Conservation (phyloP, 2,113 vertebrate genomes). For the Rhinichthys klamathensis region DNA sequence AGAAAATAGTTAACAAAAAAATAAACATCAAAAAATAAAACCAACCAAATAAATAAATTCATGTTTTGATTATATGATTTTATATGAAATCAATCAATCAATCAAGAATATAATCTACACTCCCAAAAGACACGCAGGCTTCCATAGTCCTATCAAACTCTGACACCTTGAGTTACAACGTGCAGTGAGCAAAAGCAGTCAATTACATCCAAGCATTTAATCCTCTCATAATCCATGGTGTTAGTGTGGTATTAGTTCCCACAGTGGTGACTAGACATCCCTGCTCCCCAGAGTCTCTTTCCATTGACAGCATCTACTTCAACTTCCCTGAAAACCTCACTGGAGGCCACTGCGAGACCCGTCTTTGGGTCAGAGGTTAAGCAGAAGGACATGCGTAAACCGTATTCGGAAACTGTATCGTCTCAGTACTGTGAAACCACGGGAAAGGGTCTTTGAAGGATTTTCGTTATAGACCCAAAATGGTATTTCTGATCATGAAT, state of each 20-base stretch:
- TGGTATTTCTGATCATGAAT: not conserved
- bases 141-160: not conserved
- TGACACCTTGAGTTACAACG: conserved; percentile 33
- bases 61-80: too few relatives aligned
- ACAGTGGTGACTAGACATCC: conserved; percentile 15
- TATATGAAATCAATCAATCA: too few relatives aligned
- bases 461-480: too few relatives aligned
- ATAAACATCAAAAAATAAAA: too few relatives aligned
- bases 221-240: conserved; percentile 47
- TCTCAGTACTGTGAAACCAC: not conserved
- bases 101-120: not conserved
- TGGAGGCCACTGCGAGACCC: conserved; percentile 46
- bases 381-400: not conserved
- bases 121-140: conserved; percentile 28
- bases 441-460: not conserved
- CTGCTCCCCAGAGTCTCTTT: conserved; percentile 33
- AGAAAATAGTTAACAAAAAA: not conserved
- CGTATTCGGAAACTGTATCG: not conserved
- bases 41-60: not conserved
- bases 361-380: conserved; percentile 51
- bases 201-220: conserved; percentile 54
- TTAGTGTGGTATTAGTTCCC: conserved; percentile 28
- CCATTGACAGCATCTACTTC: conserved; percentile 14
- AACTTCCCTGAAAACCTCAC: conserved; percentile 37
- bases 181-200: conserved; percentile 26